Conservation (phyloP, 2,888 invertebrate genomes). For the Andrena haemorrhoa region DNA sequence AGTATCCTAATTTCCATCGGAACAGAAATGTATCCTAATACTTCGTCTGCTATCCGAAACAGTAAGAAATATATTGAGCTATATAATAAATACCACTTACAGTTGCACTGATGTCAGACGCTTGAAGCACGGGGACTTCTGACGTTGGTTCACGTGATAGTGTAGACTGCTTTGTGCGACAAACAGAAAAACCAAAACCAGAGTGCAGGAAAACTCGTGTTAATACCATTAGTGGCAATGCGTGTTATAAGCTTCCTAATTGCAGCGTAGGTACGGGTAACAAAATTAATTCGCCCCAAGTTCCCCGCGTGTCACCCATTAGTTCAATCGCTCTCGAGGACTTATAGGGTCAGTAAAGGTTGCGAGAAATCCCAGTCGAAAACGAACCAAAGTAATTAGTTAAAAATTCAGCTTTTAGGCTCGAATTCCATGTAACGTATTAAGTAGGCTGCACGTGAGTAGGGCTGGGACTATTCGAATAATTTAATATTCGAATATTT, state of each 20-base stretch:
- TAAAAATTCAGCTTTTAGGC: conserved; percentile 1
- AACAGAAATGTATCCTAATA: conserved; percentile 6
- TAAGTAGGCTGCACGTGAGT: conserved; percentile 6
- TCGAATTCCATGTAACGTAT: conserved; percentile 14
- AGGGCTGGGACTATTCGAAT: too few relatives aligned
- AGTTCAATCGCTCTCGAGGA: conserved; percentile 5
- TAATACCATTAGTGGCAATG: conserved; percentile 77
- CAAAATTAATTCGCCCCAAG: conserved; percentile 10
- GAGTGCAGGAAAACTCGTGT: conserved; percentile 82
- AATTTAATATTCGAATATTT: too few relatives aligned
- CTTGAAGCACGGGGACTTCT: conserved; percentile 78
- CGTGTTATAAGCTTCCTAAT: conserved; percentile 69
- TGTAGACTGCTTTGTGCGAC: conserved; percentile 82
- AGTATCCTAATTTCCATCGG: background rate
- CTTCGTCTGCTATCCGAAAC: background rate
- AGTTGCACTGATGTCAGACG: conserved; percentile 78
- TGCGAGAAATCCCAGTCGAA: conserved; percentile 25
- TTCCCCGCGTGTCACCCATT: conserved; percentile 23
- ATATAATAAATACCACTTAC: conserved; percentile 78
- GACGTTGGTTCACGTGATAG: conserved; percentile 79
- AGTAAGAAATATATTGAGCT: conserved; percentile 8
- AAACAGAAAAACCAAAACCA: conserved; percentile 84
- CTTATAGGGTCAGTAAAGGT: conserved; percentile 13
- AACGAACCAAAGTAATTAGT: conserved; percentile 16
- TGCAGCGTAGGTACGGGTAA: conserved; percentile 13